phyloP scores from a whole-genome alignment of 2,888 invertebrate genomes.

The Cantharis nigra region DNA sequence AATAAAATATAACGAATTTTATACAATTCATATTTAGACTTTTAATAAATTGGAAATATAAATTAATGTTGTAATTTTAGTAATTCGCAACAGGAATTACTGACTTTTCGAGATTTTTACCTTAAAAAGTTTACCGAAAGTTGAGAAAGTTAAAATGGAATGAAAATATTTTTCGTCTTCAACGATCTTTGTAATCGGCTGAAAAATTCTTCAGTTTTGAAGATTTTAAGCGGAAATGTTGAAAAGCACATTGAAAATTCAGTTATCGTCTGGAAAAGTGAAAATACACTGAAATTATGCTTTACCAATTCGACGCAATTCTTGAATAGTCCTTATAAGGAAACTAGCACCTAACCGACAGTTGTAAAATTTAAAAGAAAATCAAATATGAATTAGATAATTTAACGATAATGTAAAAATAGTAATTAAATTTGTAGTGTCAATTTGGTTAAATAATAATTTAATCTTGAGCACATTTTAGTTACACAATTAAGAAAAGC shows the following conservation, averaged over 20 bases:
- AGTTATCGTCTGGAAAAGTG: background rate
- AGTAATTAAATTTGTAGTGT: background rate
- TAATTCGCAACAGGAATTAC: background rate
- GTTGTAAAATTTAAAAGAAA: background rate
- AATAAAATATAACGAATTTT: background rate
- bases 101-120: background rate
- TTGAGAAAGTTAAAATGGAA: background rate
- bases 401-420: background rate
- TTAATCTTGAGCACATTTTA: background rate
- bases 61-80: background rate
- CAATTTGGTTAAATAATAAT: background rate
- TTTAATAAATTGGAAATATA: background rate
- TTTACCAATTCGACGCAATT: too few relatives aligned
- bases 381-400: background rate
- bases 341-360: too few relatives aligned
- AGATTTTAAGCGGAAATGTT: background rate
- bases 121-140: background rate
- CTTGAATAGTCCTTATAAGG: too few relatives aligned
- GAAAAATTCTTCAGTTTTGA: background rate
- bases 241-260: background rate
- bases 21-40: too few relatives aligned
- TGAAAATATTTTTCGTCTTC: background rate
- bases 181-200: background rate
- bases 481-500: background rate
- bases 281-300: background rate